Conservation (phyloP, 2,113 vertebrate species). For the Hypocryptadius cinnamomeus region DNA sequence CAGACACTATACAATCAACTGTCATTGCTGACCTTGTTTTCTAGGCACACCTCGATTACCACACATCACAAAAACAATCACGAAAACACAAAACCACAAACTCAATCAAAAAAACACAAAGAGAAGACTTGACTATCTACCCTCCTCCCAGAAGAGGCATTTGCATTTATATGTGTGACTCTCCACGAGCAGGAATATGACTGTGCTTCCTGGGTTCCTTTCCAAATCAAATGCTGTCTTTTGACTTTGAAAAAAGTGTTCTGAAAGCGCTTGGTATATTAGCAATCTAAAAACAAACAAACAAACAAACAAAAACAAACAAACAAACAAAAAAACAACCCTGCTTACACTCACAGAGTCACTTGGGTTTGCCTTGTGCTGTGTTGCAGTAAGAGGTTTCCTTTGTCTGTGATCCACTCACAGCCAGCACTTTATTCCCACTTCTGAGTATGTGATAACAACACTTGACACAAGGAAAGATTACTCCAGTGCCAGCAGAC, state of each 20-base stretch:
- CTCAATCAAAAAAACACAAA: not conserved
- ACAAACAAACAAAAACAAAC: too few relatives aligned
- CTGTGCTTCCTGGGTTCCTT: not conserved
- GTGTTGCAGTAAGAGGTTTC: not conserved
- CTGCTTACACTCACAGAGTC: not conserved
- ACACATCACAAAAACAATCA: not conserved
- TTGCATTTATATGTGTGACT: not conserved
- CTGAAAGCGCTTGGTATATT: not conserved
- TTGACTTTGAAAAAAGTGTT: not conserved
- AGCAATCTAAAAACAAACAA: not conserved
- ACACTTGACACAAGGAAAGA: not conserved
- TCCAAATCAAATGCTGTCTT: not conserved
- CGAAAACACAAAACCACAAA: slow-evolving; percentile 2
- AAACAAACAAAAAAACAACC: fast-evolving
- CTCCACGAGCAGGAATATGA: not conserved
- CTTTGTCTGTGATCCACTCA: not conserved
- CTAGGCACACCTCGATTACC: not conserved
- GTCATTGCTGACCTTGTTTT: not conserved
- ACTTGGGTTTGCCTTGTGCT: not conserved
- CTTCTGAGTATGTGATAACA: not conserved
- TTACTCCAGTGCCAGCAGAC: not conserved
- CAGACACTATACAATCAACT: not conserved
- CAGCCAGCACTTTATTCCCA: not conserved
- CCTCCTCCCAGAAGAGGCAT: not conserved
- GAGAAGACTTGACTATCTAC: not conserved